Conservation (phyloP, 2,797 vertebrate species). For the Melanotaenia parkinsoni region DNA sequence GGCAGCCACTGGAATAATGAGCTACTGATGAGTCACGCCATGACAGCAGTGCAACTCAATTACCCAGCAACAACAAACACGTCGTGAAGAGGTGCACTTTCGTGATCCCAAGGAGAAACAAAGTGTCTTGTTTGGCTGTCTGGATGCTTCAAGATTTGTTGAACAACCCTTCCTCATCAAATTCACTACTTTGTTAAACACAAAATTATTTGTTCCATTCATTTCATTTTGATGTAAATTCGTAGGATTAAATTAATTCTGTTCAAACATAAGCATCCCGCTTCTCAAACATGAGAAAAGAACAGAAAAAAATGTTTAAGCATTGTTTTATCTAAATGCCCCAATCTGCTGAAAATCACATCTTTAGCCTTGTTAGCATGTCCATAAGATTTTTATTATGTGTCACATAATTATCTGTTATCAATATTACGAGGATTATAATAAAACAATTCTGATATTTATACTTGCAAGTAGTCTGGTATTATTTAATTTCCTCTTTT, state of each 20-base stretch:
- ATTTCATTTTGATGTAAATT: conserved; percentile 44
- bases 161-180: conserved; percentile 47
- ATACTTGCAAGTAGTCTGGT: neutral
- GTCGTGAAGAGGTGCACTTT: conserved; percentile 40
- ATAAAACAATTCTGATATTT: neutral
- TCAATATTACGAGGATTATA: too few relatives aligned
- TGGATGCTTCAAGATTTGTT: conserved; percentile 25
- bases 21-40: conserved; percentile 63
- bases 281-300: conserved; percentile 5
- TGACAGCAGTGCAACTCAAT: conserved; percentile 67
- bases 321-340: too few relatives aligned
- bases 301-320: conserved; percentile 26
- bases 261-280: conserved; percentile 1
- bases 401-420: too few relatives aligned
- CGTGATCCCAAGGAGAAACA: conserved; percentile 53
- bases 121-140: conserved; percentile 36
- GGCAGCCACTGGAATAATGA: conserved; percentile 65
- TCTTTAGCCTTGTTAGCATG: too few relatives aligned
- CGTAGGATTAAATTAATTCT: conserved; percentile 35
- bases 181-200: conserved; percentile 1
- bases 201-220: conserved; percentile 13
- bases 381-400: too few relatives aligned
- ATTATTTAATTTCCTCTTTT: neutral
- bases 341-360: too few relatives aligned
- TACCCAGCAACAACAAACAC: conserved; percentile 63